Conservation (phyloP, 1,140 invertebrate species). For the Colletes latitarsis region DNA sequence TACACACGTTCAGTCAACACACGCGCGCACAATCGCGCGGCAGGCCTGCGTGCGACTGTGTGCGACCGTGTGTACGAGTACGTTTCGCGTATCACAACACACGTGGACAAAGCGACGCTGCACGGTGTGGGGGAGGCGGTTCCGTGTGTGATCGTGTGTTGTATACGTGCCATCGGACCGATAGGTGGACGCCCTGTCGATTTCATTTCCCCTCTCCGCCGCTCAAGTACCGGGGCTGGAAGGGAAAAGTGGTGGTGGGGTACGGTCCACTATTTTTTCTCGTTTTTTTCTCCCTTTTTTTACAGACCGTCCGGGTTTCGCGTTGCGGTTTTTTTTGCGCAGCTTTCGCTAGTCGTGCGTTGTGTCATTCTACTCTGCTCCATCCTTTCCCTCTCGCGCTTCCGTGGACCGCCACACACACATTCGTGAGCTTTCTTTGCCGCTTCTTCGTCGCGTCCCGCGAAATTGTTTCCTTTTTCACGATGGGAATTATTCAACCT, state of each 20-base stretch:
- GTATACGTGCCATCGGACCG: conserved; percentile 67
- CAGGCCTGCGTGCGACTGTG: conserved; percentile 11
- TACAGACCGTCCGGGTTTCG: conserved; percentile 58
- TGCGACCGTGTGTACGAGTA: conserved; percentile 16
- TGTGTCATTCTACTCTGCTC: conserved; percentile 39
- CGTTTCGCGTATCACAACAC: conserved; percentile 58
- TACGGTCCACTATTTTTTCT: conserved; percentile 65
- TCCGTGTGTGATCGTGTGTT: conserved; percentile 55
- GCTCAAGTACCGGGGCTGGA: conserved; percentile 8
- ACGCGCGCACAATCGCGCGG: neutral
- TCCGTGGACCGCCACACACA: neutral
- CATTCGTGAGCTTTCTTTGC: conserved; percentile 9
- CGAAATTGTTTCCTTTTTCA: neutral
- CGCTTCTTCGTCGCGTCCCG: conserved; percentile 17
- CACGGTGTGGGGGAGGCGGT: conserved; percentile 53
- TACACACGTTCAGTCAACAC: conserved; percentile 60
- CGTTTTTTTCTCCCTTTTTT: conserved; percentile 61
- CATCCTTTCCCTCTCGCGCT: conserved; percentile 20
- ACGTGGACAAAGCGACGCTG: conserved; percentile 56
- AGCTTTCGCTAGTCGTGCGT: conserved; percentile 61
- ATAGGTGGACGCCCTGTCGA: conserved; percentile 78
- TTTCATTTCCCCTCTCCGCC: conserved; percentile 68
- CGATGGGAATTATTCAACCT: neutral
- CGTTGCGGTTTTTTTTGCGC: conserved; percentile 67
- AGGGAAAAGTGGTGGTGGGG: conserved; percentile 45